These are phyloP conservation scores for Rhagophthalmus giganteus DNA, from an alignment of 2,888 invertebrate species.

Conservation along the genomic window DNA sequence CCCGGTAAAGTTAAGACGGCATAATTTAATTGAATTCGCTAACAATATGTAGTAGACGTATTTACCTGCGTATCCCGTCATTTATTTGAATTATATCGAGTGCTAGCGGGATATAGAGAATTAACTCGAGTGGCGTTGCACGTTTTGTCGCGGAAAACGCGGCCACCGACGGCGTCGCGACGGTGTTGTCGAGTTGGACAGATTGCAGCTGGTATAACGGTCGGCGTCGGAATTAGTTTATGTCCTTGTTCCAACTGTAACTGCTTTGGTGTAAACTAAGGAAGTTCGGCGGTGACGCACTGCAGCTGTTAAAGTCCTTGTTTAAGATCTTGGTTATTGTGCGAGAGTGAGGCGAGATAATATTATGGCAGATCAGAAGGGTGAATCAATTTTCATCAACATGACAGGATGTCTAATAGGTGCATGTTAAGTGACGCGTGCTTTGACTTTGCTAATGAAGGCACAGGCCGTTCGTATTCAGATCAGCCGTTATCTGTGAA, in stretches of 20 bases:
- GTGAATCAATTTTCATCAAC: constrained; percentile 45
- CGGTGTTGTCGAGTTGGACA: constrained; percentile 22
- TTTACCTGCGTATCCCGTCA: constrained; percentile 23
- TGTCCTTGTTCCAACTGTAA: constrained; percentile 39
- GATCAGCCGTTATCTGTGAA: constrained; percentile 32
- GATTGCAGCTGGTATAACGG: constrained; percentile 28
- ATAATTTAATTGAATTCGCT: constrained; percentile 34
- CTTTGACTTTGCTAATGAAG: constrained; percentile 33
- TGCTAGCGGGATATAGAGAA: constrained; percentile 24
- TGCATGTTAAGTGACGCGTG: constrained; percentile 40
- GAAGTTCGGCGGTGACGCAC: constrained; percentile 39
- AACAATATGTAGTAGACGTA: constrained; percentile 19
- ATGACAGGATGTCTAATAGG: constrained; percentile 43
- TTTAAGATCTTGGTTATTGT: constrained; percentile 37
- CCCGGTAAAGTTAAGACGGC: constrained; percentile 13
- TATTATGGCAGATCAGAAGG: constrained; percentile 41
- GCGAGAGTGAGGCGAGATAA: constrained; percentile 39
- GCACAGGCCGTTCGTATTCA: constrained; percentile 32
- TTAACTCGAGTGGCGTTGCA: constrained; percentile 18
- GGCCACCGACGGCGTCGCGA: constrained; percentile 1
- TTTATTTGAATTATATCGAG: constrained; percentile 29
- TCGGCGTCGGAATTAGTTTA: constrained; percentile 31
- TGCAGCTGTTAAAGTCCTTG: constrained; percentile 42
- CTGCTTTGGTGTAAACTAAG: constrained; percentile 40
- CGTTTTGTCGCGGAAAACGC: too few species aligned